Percentiles rank a stretch among this genome's conserved stretches.
phyloP scores from a whole-genome alignment of 1,140 invertebrate genomes.

The Drosophila auraria region DNA sequence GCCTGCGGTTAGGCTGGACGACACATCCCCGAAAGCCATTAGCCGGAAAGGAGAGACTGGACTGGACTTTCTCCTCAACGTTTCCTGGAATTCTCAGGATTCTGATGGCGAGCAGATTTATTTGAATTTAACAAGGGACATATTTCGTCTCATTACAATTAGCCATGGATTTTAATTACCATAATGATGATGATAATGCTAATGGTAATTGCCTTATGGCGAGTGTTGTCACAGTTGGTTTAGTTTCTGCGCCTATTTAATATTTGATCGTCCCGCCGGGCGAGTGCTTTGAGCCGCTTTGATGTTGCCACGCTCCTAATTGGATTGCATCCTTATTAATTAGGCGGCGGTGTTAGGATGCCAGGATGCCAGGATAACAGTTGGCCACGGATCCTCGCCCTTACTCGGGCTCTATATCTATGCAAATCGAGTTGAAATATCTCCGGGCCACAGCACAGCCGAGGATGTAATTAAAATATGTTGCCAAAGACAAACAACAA shows the following conservation, averaged over 20 bases:
- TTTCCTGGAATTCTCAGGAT: background rate
- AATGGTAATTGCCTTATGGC: slow-evolving; percentile 67
- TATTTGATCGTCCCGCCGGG: slow-evolving; percentile 26
- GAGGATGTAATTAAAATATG: slow-evolving; percentile 77
- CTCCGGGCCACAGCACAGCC: slow-evolving; percentile 48
- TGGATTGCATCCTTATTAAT: slow-evolving; percentile 80
- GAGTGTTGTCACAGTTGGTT: slow-evolving; percentile 62
- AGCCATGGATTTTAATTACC: slow-evolving; percentile 79
- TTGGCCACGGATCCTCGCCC: slow-evolving; percentile 14
- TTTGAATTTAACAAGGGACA: slow-evolving; percentile 37
- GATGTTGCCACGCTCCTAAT: slow-evolving; percentile 65
- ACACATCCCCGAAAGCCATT: slow-evolving; percentile 24
- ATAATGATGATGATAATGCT: slow-evolving; percentile 71
- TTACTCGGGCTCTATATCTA: slow-evolving; percentile 17
- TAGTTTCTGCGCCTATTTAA: slow-evolving; percentile 55
- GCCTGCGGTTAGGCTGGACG: slow-evolving; percentile 15
- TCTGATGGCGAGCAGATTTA: slow-evolving; percentile 33
- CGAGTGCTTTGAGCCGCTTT: slow-evolving; percentile 35
- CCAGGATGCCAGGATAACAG: slow-evolving; percentile 16
- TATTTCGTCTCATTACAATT: slow-evolving; percentile 48
- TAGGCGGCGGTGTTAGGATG: slow-evolving; percentile 53
- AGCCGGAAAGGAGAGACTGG: slow-evolving; percentile 5
- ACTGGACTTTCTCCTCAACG: background rate
- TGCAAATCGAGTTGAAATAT: slow-evolving; percentile 70
- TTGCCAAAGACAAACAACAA: slow-evolving; percentile 72